Evolutionary conservation across 2,888 invertebrate species (phyloP).

Genomic region (Drosophila flavopinicola): DNA sequence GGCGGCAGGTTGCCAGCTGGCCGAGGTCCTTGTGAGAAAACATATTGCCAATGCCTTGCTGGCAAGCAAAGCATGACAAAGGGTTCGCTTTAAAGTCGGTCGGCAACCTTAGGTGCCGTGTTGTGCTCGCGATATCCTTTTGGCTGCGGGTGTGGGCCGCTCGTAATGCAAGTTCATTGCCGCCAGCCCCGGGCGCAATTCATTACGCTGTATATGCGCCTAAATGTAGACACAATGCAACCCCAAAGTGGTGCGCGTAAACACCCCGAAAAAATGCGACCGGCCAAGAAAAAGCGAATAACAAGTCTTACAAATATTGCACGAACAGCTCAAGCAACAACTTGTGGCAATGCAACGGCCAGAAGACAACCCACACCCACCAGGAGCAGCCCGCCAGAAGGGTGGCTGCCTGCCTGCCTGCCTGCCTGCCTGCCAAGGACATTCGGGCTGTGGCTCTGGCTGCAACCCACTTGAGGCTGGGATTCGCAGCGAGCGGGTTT

Average conservation of each 20-base stretch:
- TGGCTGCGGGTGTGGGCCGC: constrained; percentile 14
- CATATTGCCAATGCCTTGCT: background rate
- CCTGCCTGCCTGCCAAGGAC: constrained; percentile 49
- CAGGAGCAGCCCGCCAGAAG: constrained; percentile 15
- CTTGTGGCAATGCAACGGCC: constrained; percentile 67
- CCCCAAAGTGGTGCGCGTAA: constrained; percentile 59
- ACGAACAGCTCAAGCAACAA: constrained; percentile 58
- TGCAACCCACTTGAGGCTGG: constrained; percentile 65
- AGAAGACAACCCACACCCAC: constrained; percentile 66
- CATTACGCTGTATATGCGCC: constrained; percentile 61
- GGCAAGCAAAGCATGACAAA: constrained; percentile 56
- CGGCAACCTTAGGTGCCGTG: constrained; percentile 22
- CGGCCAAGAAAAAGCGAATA: constrained; percentile 51
- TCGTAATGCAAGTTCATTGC: constrained; percentile 61
- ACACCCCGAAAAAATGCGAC: constrained; percentile 54
- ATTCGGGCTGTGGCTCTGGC: constrained; percentile 29
- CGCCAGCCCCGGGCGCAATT: constrained; percentile 63
- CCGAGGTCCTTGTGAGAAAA: constrained; percentile 57
- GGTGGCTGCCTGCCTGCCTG: constrained; percentile 42
- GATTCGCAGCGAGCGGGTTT: constrained; percentile 41
- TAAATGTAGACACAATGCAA: constrained; percentile 58
- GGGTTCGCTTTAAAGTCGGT: constrained; percentile 38
- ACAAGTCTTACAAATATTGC: constrained; percentile 65
- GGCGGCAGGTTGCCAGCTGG: constrained; percentile 33
- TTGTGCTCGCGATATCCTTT: background rate